Base-by-base conservation (phyloP, 2,797 vertebrate genomes). In the Falco naumanni region DNA sequence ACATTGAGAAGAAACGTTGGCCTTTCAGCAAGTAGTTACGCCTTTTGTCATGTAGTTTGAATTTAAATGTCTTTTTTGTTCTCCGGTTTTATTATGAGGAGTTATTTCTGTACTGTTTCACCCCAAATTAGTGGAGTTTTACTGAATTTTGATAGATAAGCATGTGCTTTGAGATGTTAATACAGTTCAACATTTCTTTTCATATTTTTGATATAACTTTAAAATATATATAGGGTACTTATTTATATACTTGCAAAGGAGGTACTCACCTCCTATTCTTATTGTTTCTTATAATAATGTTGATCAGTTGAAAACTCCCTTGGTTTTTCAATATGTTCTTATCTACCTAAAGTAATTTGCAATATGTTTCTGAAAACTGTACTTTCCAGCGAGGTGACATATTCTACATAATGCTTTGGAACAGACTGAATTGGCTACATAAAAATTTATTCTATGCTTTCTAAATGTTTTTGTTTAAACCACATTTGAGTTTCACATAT, bases 401-500 rank as follows among this genome's bases (percentile, higher is more conserved):
- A 87, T 80, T 37, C 48, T 68, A 61, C 5, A 4, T 48, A 97
- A 94, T 93, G n/a, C 60, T 93, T 95, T 79, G 54, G 56, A 96
- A 89, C 74, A 96, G 81, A 76, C 79, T 70, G 68, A 90, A 95
- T 43, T 78, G 48, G 25, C 34, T 72, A 72, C 75, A 95, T 94
- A 96, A 95, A 95, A 95, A 90, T 69, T 83, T 85, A 78, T 83
- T 91, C 87, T 54, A 41, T 70, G 57, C 51, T 95, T 95, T 72
- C 87, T 87, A 91, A 95, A 94, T 0, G 8, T 72, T 95, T 95
- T 87, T 88, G 70, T 93, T 96, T 93, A 96, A 97, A 82, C 51
- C 71, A 89, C 79, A 89, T 95, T 96, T 95, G 81, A 96, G 96
- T 96, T 87, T 92, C 89, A 54, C 95, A 93, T 97, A 94, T 69